Percentiles rank a stretch among this genome's conserved stretches.
phyloP scores from a whole-genome alignment of 2,113 vertebrate species.

The Rhegmatorhina hoffmannsi region DNA sequence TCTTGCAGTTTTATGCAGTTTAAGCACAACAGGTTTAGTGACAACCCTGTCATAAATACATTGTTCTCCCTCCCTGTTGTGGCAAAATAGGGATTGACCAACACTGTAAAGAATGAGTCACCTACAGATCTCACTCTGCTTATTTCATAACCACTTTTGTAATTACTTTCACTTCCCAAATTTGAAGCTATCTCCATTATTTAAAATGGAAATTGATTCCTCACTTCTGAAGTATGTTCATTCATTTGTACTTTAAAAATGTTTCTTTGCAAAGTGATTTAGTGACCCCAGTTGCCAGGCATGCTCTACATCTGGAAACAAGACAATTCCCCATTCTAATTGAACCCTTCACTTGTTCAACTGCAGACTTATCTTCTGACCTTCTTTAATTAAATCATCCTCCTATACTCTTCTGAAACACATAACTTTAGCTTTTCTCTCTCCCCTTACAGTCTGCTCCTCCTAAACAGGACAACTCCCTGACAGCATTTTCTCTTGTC shows the following conservation, averaged over 20 bases:
- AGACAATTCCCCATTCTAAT: neutral
- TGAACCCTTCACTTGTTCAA: neutral
- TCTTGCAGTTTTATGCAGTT: neutral
- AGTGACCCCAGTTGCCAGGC: neutral
- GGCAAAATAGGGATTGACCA: neutral
- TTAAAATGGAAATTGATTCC: neutral
- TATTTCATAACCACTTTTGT: neutral
- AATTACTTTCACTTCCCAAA: neutral
- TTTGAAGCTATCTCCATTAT: neutral
- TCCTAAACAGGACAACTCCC: neutral
- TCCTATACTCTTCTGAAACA: neutral
- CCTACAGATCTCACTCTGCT: neutral
- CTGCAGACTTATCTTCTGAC: neutral
- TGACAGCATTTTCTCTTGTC: neutral
- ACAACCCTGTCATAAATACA: neutral
- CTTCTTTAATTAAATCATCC: neutral
- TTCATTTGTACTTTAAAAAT: neutral
- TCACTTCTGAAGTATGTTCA: neutral
- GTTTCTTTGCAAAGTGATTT: neutral
- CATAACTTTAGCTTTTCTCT: neutral
- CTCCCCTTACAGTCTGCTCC: neutral
- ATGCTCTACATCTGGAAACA: neutral
- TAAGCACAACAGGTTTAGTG: neutral
- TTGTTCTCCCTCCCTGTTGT: neutral
- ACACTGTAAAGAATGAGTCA: neutral